Evolutionary conservation across 2,113 vertebrate genomes (phyloP).

Genomic region (Heterotis niloticus): DNA sequence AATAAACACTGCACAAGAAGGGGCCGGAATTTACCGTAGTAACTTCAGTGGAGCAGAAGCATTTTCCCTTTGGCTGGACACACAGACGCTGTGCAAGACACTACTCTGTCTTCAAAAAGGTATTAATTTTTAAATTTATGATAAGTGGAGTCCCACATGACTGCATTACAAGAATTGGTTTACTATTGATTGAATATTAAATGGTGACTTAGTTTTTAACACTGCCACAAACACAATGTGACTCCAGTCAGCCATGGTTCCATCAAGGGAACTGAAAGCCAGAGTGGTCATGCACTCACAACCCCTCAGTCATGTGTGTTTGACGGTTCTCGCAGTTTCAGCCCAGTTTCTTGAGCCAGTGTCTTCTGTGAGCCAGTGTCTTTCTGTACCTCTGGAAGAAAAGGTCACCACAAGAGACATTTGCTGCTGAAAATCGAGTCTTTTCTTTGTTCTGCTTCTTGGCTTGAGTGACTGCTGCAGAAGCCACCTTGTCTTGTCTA

Average conservation of each 20-base stretch:
- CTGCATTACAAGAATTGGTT: background rate
- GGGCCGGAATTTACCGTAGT: background rate
- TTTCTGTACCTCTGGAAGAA: too few species aligned
- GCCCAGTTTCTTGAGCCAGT: background rate
- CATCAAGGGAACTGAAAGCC: too few species aligned
- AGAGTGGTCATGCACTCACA: background rate
- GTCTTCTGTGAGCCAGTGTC: background rate
- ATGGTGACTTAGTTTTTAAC: background rate
- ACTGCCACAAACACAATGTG: background rate
- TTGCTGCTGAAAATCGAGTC: too few species aligned
- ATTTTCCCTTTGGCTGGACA: background rate
- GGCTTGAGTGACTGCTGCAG: too few species aligned
- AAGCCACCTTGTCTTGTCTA: too few species aligned
- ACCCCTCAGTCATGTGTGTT: background rate
- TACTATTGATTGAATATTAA: background rate
- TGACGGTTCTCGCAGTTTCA: background rate
- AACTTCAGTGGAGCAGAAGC: background rate
- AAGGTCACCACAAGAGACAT: too few species aligned
- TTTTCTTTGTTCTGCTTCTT: too few species aligned
- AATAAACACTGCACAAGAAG: constrained; percentile 6
- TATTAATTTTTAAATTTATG: constrained; percentile 9
- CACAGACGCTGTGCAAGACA: background rate
- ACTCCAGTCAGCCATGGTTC: background rate
- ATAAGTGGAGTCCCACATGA: background rate
- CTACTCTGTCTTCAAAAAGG: background rate